Conservation (phyloP, 2,888 invertebrate species). For the Elmis aenea region DNA sequence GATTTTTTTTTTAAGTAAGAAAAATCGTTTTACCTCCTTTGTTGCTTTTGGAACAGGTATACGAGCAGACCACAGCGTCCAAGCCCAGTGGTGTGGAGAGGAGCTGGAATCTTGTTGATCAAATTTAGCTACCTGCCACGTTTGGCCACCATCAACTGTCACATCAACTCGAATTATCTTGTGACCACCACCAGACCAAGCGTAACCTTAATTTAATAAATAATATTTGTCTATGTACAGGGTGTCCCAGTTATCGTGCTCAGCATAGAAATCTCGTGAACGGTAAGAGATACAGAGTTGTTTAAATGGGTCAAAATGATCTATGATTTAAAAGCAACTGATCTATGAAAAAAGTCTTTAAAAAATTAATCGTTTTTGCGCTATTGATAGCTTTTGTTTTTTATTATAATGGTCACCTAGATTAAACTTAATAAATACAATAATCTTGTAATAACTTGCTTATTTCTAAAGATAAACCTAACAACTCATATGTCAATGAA, state of each 20-base stretch:
- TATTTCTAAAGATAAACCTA: too few relatives aligned
- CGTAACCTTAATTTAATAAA: conserved; percentile 82
- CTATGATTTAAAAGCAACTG: too few relatives aligned
- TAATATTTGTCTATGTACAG: too few relatives aligned
- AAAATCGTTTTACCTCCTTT: conserved; percentile 36
- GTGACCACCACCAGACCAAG: conserved; percentile 93
- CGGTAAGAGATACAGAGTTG: too few relatives aligned
- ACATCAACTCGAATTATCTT: conserved; percentile 88
- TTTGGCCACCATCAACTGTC: conserved; percentile 73
- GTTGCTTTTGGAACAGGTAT: conserved; percentile 53
- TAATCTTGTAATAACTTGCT: too few relatives aligned
- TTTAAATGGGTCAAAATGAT: too few relatives aligned
- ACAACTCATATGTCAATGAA: too few relatives aligned
- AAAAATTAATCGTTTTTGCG: neutral
- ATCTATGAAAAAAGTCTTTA: neutral
- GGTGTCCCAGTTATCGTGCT: too few relatives aligned
- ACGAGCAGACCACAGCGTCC: conserved; percentile 80
- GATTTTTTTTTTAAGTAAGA: neutral
- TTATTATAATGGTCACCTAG: too few relatives aligned
- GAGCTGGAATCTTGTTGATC: conserved; percentile 50
- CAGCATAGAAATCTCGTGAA: too few relatives aligned
- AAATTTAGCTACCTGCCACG: conserved; percentile 72
- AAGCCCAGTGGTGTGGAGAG: conserved; percentile 75
- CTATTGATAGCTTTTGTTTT: too few relatives aligned
- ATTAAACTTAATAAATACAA: too few relatives aligned